Conservation (phyloP, 2,888 invertebrate species). For the Cephus sareptanus region DNA sequence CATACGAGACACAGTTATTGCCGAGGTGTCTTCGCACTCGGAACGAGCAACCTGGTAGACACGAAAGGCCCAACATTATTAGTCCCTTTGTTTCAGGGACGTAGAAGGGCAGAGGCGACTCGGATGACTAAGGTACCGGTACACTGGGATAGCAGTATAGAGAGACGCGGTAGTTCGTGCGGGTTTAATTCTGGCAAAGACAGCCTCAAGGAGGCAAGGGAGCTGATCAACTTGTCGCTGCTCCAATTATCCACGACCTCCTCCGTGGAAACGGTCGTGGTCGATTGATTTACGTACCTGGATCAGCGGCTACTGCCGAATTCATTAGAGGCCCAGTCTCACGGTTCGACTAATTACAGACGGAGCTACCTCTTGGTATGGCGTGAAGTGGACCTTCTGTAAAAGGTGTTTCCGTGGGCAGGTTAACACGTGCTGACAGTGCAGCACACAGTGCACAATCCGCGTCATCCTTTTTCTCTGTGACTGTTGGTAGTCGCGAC, state of each 20-base stretch:
- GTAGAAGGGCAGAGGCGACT: not conserved
- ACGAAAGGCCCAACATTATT: conserved; percentile 10
- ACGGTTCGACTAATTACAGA: not conserved
- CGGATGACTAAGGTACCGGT: conserved; percentile 15
- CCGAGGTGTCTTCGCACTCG: conserved; percentile 12
- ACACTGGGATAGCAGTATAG: not conserved
- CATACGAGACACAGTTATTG: not conserved
- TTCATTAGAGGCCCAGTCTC: not conserved
- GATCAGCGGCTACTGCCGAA: not conserved
- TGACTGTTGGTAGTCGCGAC: not conserved
- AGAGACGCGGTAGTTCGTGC: not conserved
- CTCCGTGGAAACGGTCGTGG: conserved; percentile 23
- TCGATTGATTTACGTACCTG: conserved; percentile 48
- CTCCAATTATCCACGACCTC: conserved; percentile 48
- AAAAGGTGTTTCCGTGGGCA: not conserved
- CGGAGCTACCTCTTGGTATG: not conserved
- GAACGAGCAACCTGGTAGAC: conserved; percentile 16
- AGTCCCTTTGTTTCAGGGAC: not conserved
- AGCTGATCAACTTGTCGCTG: conserved; percentile 55
- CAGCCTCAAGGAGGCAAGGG: not conserved
- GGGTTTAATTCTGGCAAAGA: not conserved
- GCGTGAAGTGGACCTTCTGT: not conserved
- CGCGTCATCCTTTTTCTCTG: not conserved
- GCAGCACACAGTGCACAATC: not conserved
- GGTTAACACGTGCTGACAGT: not conserved